Base-by-base conservation (phyloP, 2,888 invertebrate genomes). In the Acleris holmiana region DNA sequence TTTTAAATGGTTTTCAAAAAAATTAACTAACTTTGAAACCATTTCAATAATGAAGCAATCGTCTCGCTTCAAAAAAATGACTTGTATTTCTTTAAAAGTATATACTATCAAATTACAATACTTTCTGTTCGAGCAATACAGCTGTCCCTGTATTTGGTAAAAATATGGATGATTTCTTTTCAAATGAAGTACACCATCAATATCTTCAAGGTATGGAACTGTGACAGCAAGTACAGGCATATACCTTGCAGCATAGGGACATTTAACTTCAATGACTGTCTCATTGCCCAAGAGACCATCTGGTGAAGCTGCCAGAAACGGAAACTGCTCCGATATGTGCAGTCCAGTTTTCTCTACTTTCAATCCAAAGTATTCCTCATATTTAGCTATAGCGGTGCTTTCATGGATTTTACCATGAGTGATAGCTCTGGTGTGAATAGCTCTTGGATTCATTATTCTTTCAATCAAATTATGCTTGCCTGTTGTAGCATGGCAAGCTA, bases 91-190 rank as follows among this genome's bases (percentile, higher is more conserved):
- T 54, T 67, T 65, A 17, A 40, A 70, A n/a, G 68, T 73, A 44
- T 71, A 71, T 4, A 73, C 29, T 29, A 72, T 68, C 1, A 71
- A 57, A 61, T 72, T 71, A 15, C 70, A 73, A 23, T 46, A 69
- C 10, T 67, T 57, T 44, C 73, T 67, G 4, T 35, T 56, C 15
- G 60, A 47, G 46, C 69, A 70, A 47, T 49, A 70, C 25, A 72
- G 35, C 6, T 72, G 68, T 1, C 69, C 69, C 19, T 65, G 67
- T 23, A 65, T 51, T 40, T 67, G 64, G n/a, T 8, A 18, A 35
- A 53, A 63, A 56, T 67, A 67, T 25, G 50, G 58, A 13, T 66
- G 46, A 6, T 47, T 63, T 19, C 8, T 55, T 53, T 64, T 61
- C 2, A 64, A 49, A 6, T 19, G 8, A n/a, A 60, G 13, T 7